Evolutionary conservation across 2,113 vertebrate genomes (phyloP), one percentile per base, ranked within the genome.

Genomic region (Pipra filicauda): DNA sequence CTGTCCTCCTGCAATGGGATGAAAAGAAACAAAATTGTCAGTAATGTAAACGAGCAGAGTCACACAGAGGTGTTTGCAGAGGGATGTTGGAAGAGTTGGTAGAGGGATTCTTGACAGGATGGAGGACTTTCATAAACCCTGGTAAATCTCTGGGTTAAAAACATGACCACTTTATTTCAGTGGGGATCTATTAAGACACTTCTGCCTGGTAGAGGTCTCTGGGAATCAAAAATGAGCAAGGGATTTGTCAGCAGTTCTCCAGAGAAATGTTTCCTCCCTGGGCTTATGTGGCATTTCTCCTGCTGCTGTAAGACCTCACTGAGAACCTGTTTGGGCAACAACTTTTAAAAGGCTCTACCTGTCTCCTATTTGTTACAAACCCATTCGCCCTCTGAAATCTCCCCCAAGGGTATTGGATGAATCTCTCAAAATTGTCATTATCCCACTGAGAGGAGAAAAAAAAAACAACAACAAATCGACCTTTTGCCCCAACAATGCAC

Each of bases 1-100:
- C 99, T 99, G 88, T 99, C 99, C 80, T 99, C 99, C 99, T 99
- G 91, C 91, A 95, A 82, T 1, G 54, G n/a, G 71, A 33, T 69
- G 66, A 62, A 71, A 52, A 64, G 9, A 31, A 59, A 31, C n/a
- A 48, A 30, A 70, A 13, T 14, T 13, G 31, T 83, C 66, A 88
- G 37, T 4, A 55, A 35, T 12, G 35, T 10, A 24, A 11, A 67
- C 66, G 54, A 27, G 27, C 61, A n/a, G 22, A 64, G 39, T 16
- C 15, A 33, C 57, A 43, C 15, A 26, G 37, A 57, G 12, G 15
- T 28, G 41, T 31, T 37, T 62, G 54, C n/a, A 43, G 49, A 62
- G 17, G 14, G 57, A 21, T 6, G 19, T 46, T 52, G 41, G 23
- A 21, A 5, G 12, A 22, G 30, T 1, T 69, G 41, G 62, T 22